Conservation (phyloP, 2,888 invertebrate species). For the Dryadula phaetusa region DNA sequence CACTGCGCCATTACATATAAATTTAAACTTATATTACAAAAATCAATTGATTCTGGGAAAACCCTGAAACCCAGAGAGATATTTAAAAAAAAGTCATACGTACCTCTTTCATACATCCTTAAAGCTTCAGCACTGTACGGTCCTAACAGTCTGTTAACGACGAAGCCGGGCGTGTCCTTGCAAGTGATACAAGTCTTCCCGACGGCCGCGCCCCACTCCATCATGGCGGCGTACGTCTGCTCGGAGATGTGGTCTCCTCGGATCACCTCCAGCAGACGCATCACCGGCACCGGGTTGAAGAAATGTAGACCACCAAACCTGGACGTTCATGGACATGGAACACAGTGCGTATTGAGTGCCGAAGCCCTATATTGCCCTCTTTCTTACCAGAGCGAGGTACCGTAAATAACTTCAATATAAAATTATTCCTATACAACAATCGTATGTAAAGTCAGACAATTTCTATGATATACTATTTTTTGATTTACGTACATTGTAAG, state of each 20-base stretch:
- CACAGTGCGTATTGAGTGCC: too few relatives aligned
- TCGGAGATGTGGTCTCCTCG: slow-evolving; percentile 90
- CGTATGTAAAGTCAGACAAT: too few relatives aligned
- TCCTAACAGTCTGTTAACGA: slow-evolving; percentile 93
- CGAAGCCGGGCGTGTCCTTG: slow-evolving; percentile 96
- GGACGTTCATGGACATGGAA: neutral
- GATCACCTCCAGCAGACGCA: slow-evolving; percentile 94
- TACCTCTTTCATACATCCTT: slow-evolving; percentile 91
- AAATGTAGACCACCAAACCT: slow-evolving; percentile 95
- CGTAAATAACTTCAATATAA: neutral
- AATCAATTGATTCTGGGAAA: too few relatives aligned
- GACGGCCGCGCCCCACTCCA: slow-evolving; percentile 91
- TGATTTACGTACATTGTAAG: too few relatives aligned
- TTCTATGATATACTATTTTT: too few relatives aligned
- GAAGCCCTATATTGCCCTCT: too few relatives aligned
- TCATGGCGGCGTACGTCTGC: slow-evolving; percentile 88
- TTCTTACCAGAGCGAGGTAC: neutral
- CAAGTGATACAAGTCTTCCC: slow-evolving; percentile 94
- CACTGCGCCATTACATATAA: too few relatives aligned
- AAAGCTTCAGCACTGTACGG: slow-evolving; percentile 93
- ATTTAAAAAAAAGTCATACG: neutral
- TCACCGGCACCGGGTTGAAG: slow-evolving; percentile 96
- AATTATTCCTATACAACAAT: too few relatives aligned
- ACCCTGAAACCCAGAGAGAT: neutral
- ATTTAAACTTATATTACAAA: neutral